Conservation (phyloP, 2,888 invertebrate genomes). For the Pristionchus entomophagus region DNA sequence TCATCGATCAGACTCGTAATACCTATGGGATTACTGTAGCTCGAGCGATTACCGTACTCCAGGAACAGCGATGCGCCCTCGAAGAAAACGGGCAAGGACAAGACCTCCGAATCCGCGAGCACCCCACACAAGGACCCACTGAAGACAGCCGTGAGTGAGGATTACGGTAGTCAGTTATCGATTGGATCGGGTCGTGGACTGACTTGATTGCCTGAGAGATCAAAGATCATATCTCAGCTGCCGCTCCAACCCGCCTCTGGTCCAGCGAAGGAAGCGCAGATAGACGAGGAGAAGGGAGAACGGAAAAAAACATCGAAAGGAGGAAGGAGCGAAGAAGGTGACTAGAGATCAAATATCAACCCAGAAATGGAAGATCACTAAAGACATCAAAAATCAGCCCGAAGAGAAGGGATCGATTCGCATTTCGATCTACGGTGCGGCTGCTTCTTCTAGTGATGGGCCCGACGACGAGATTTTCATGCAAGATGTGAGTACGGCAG, state of each 20-base stretch:
- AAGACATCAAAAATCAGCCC: too few relatives aligned
- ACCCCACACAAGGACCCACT: too few relatives aligned
- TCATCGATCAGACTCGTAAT: too few relatives aligned
- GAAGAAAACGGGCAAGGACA: not conserved
- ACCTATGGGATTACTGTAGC: too few relatives aligned
- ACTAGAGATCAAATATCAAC: not conserved
- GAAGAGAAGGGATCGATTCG: not conserved
- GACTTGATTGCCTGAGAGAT: too few relatives aligned
- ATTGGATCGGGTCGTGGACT: too few relatives aligned
- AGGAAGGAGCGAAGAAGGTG: not conserved
- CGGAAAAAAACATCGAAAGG: not conserved
- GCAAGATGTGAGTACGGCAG: too few relatives aligned
- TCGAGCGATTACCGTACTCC: too few relatives aligned
- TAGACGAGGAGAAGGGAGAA: not conserved
- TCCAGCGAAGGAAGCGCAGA: not conserved
- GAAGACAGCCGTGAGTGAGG: too few relatives aligned
- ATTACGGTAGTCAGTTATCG: too few relatives aligned
- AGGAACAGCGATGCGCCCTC: slow-evolving; percentile 10
- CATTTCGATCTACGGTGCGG: not conserved
- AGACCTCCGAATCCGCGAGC: not conserved
- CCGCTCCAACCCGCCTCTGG: not conserved
- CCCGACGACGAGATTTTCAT: too few relatives aligned
- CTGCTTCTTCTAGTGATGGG: not conserved
- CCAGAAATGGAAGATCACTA: too few relatives aligned
- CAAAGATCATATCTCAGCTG: not conserved